phyloP scores from a whole-genome alignment of 2,888 invertebrate genomes.

The Ypsolopha sequella region DNA sequence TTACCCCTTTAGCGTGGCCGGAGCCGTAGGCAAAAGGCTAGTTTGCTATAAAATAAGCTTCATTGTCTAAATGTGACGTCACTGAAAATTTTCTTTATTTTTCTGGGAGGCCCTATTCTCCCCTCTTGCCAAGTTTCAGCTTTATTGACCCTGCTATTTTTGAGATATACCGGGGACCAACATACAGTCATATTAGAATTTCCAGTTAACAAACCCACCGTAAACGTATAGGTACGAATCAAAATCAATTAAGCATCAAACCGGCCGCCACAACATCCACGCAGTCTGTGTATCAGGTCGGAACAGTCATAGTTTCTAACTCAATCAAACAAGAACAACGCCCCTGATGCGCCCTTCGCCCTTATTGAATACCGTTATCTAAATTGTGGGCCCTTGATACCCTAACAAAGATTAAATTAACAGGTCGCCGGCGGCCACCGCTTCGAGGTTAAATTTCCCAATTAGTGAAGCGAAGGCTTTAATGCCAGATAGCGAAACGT shows the following conservation, averaged over 20 bases:
- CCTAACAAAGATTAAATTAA: slow-evolving; percentile 59
- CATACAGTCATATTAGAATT: slow-evolving; percentile 1
- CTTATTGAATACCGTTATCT: slow-evolving; percentile 62
- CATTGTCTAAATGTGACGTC: no score
- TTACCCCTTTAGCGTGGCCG: no score
- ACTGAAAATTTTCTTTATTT: no score
- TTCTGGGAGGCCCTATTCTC: no score
- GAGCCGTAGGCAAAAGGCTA: no score
- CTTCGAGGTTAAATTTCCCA: slow-evolving; percentile 36
- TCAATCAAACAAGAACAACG: slow-evolving; percentile 55
- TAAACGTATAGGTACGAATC: slow-evolving; percentile 4
- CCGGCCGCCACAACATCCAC: not conserved
- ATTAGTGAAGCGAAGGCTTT: slow-evolving; percentile 32
- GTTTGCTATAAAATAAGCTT: no score
- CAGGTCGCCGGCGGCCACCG: slow-evolving; percentile 40
- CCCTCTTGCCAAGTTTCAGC: not conserved
- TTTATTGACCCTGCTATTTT: not conserved
- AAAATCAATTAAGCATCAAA: not conserved
- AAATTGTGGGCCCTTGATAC: slow-evolving; percentile 54
- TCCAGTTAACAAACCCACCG: slow-evolving; percentile 18
- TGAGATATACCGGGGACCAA: slow-evolving; percentile 17
- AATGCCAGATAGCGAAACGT: slow-evolving; percentile 36
- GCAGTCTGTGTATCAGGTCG: not conserved
- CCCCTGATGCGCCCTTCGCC: slow-evolving; percentile 39
- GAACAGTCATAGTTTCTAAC: slow-evolving; percentile 41